Conservation (phyloP, 2,113 vertebrate genomes). For the Eulacestoma nigropectus region DNA sequence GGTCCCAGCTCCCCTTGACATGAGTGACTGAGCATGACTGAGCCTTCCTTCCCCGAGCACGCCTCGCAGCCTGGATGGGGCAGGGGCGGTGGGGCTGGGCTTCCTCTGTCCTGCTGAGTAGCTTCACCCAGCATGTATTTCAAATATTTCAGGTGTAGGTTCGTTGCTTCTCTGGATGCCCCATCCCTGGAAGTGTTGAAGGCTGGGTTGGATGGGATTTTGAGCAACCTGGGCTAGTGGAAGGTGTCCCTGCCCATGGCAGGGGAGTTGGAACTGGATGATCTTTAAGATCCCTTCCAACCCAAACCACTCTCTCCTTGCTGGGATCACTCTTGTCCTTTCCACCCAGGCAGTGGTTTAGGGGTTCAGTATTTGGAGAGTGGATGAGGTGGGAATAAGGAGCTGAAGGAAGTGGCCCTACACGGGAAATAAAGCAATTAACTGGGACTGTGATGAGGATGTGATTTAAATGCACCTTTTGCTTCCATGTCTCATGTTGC, state of each 20-base stretch:
- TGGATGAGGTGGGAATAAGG: neutral
- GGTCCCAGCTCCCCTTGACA: neutral
- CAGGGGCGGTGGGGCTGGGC: neutral
- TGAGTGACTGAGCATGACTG: fast-evolving
- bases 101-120: neutral
- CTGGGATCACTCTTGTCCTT: neutral
- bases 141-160: neutral
- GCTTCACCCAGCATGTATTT: neutral
- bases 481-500: neutral
- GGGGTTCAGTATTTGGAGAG: neutral
- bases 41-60: neutral
- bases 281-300: neutral
- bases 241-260: neutral
- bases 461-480: neutral
- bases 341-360: neutral
- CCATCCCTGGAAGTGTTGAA: neutral
- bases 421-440: neutral
- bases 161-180: neutral
- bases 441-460: neutral
- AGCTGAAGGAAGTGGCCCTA: neutral
- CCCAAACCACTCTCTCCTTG: neutral
- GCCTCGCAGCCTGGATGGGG: fast-evolving
- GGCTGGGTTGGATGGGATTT: neutral
- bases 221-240: neutral
- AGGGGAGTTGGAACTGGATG: neutral